Base-by-base conservation (phyloP, 2,113 vertebrate species). In the Corythornis cristatus region DNA sequence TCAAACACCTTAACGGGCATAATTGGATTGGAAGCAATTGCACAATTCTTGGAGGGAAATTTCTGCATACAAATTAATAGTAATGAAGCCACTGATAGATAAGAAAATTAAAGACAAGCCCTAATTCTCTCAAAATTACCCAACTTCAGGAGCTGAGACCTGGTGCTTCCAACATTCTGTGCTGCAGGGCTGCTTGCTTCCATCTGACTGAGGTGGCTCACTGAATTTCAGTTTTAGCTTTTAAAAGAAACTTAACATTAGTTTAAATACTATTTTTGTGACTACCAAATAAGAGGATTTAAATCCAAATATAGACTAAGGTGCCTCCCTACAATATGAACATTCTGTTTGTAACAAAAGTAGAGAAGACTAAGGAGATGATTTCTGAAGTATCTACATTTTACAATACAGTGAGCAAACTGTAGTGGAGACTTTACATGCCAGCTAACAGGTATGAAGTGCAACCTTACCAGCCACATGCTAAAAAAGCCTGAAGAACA, bases 11-110 rank as follows among this genome's bases (percentile, higher is more conserved):
- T 40, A 28, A 83, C 3, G 26, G 50, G 61, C 31, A 80, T 73
- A 92, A 94, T 96, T 93, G 95, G 88, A 93, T 96, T 96, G 93
- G 90, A 93, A 97, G 91, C 13, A 95, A 83, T 76, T 86, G 28
- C 48, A 88, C 57, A 97, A 84, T 89, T 88, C 76, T 90, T 64
- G 70, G 50, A 91, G 74, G 45, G 53, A 91, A 94, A 94, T 86
- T 82, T 29, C 54, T 73, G 56, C 93, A 88, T 68, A 31, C 19
- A 83, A 96, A 95, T 86, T 61, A 78, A 85, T 81, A 53, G 40
- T 26, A 87, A 88, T 65, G 85, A 77, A 51, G 33, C 33, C 94
- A 81, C 79, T 87, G 54, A 95, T 87, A 94, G 94, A 35, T 94
- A 89, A 88, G 83, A 53, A 83, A 74, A 95, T 53, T 66, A 73